Conservation (phyloP, 2,113 vertebrate genomes). For the Rafetus swinhoei region DNA sequence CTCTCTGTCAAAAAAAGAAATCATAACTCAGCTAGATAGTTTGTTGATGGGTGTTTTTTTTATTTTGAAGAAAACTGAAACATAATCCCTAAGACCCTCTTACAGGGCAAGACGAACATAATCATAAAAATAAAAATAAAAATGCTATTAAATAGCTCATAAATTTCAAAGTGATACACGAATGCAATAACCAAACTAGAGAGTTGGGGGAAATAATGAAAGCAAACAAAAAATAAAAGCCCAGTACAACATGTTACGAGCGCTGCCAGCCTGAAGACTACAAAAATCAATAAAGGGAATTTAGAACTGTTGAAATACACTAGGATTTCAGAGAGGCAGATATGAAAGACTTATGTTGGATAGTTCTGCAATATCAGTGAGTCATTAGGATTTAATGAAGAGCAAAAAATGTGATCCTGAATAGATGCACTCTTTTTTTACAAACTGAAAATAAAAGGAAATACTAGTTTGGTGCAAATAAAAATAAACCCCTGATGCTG, state of each 20-base stretch:
- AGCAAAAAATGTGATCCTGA: conserved; percentile 20
- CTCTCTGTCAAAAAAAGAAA: conserved; percentile 66
- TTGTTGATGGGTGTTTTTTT: conserved; percentile 42
- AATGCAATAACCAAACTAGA: conserved; percentile 65
- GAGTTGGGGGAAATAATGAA: conserved; percentile 71
- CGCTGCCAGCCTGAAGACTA: conserved; percentile 11
- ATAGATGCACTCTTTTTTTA: conserved; percentile 15
- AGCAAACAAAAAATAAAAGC: conserved; percentile 56
- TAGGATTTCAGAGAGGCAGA: conserved; percentile 1
- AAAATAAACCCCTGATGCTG: conserved; percentile 25
- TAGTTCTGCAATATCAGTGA: neutral
- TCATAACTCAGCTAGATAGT: conserved; percentile 65
- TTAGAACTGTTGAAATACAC: conserved; percentile 27
- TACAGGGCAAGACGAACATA: conserved; percentile 66
- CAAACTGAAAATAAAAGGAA: conserved; percentile 2
- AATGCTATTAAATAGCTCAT: conserved; percentile 72
- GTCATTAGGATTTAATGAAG: conserved; percentile 19
- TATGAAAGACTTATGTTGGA: neutral
- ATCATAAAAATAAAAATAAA: conserved; percentile 74
- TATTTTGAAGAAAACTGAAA: conserved; percentile 65
- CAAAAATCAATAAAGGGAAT: conserved; percentile 28
- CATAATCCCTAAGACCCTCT: conserved; percentile 73
- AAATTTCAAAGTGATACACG: conserved; percentile 77
- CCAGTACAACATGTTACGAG: neutral
- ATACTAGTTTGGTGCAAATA: neutral